Evolutionary conservation across 1,140 invertebrate genomes (phyloP).

Genomic region (Thalassaphorura encarpata): DNA sequence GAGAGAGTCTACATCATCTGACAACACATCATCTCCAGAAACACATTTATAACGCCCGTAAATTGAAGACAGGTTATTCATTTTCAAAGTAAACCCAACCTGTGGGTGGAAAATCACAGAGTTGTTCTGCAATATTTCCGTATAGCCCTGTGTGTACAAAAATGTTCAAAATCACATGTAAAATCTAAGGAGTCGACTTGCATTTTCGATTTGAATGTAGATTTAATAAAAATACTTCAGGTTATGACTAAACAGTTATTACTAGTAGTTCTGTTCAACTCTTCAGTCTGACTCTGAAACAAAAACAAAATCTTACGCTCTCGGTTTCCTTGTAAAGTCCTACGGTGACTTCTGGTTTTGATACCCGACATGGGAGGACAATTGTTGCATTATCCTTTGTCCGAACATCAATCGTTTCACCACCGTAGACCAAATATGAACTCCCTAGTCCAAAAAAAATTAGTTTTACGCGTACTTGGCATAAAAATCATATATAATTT

Average conservation of each 20-base stretch:
- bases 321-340: background rate
- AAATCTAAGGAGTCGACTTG: too few species aligned
- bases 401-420: background rate
- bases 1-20: slow-evolving; percentile 6
- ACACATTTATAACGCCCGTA: slow-evolving; percentile 14
- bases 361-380: background rate
- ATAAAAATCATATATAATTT: background rate
- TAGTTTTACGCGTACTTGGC: too few species aligned
- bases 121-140: slow-evolving; percentile 2
- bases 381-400: slow-evolving; percentile 4
- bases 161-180: background rate
- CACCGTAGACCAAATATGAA: background rate
- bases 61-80: background rate
- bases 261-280: background rate
- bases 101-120: slow-evolving; percentile 3
- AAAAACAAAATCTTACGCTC: too few species aligned
- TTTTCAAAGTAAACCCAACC: slow-evolving; percentile 10
- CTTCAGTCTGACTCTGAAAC: too few species aligned
- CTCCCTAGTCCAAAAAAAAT: background rate
- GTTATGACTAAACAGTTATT: background rate
- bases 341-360: background rate
- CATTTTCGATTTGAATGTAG: background rate
- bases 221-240: background rate
- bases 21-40: slow-evolving; percentile 7
- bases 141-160: background rate